Conservation (phyloP, 2,113 vertebrate genomes). For the Psephotus haematonotus region DNA sequence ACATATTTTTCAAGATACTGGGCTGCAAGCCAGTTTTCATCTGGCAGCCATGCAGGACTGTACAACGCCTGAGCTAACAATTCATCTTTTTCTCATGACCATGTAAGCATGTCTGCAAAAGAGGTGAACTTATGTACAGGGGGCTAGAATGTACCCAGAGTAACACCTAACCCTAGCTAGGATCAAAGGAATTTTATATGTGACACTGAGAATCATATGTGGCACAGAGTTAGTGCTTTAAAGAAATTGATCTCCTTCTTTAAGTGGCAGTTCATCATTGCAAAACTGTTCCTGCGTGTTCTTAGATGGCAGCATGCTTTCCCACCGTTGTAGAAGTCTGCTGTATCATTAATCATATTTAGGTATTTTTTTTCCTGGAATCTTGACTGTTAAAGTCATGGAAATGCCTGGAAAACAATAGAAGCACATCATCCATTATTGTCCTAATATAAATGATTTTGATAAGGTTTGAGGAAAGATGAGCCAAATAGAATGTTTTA, state of each 20-base stretch:
- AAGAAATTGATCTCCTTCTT: background rate
- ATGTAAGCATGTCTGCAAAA: background rate
- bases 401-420: constrained; percentile 14
- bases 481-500: constrained; percentile 25
- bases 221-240: background rate
- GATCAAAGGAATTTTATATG: background rate
- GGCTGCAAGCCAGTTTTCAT: background rate
- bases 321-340: background rate
- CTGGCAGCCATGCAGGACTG: background rate
- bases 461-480: constrained; percentile 28
- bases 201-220: background rate
- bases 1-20: background rate
- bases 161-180: background rate
- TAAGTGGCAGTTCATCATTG: background rate
- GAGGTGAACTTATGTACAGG: background rate
- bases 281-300: background rate
- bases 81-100: background rate
- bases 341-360: background rate
- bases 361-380: background rate
- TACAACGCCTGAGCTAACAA: background rate
- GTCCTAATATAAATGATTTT: constrained; percentile 39
- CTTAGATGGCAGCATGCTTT: constrained; percentile 7
- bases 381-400: background rate
- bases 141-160: background rate
- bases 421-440: constrained; percentile 19